Base-by-base conservation (phyloP, 2,888 invertebrate genomes). In the Desoria tigrina region DNA sequence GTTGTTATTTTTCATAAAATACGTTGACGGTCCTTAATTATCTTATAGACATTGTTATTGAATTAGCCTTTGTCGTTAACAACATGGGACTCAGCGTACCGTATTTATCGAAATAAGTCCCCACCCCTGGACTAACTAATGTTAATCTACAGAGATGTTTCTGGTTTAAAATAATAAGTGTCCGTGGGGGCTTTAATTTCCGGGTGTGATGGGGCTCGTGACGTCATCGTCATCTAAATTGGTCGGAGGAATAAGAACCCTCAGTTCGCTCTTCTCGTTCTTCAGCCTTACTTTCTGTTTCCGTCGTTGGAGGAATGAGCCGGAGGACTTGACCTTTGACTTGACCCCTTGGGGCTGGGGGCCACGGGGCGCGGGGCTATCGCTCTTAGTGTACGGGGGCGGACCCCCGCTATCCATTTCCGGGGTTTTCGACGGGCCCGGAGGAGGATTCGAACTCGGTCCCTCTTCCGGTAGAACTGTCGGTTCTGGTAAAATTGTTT, bases 271-370 rank as follows among this genome's bases (percentile, higher is more conserved):
- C 27, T 72, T 73, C 51, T 74, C 69, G 2, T 65, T 70, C 2
- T 60, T 32, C 39, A 27, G 61, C 56, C 64, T 68, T 28, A 68
- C 24, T 23, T 67, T 69, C n/a, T 62, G 66, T 26, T 71, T 69
- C 24, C 72, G 53, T 51, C 72, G 55, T 42, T 72, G 72, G 3
- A 76, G 63, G 63, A 74, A 74, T 7, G 76, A 76, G 9, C 71
- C 66, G 16, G 75, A 69, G 9, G 71, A 55, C 16, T 72, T 72
- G 16, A 63, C 60, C 42, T 65, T 68, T 24, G 65, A 59, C 53
- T 67, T 67, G 26, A 67, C 51, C 51, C 51, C 24, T 45, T 45
- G 45, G 16, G 16, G 9, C 16, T 11, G 9, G 9, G 9, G 39
- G 16, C 39, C 39, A 39, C 9, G 16, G 39, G 9, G 39, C 9